Conservation (phyloP, 2,797 vertebrate species). For the Austrolebias charrua region DNA sequence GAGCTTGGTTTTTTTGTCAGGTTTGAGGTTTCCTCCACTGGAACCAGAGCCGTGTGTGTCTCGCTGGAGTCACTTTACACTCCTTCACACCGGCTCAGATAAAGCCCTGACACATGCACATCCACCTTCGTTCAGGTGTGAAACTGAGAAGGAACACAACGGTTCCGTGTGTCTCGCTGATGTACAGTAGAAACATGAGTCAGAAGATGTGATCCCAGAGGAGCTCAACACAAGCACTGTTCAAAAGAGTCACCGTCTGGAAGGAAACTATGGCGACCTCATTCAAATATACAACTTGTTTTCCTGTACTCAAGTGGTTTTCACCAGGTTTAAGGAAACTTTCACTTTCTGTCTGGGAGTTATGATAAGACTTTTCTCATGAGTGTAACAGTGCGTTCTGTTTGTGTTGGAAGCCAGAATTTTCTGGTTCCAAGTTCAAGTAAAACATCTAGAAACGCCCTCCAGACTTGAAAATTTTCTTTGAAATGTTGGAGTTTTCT, state of each 20-base stretch:
- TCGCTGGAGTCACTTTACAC: conserved; percentile 63
- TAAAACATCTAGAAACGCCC: too few relatives aligned
- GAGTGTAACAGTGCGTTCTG: too few relatives aligned
- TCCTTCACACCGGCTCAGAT: conserved; percentile 29
- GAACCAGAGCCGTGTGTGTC: conserved; percentile 66
- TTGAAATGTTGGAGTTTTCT: too few relatives aligned
- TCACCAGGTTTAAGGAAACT: too few relatives aligned
- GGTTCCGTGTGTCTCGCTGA: not conserved
- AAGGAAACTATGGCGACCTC: conserved; percentile 2
- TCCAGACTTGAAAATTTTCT: too few relatives aligned
- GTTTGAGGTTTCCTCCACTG: conserved; percentile 64
- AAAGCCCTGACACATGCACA: conserved; percentile 8
- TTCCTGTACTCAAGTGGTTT: too few relatives aligned
- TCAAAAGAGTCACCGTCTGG: conserved; percentile 6
- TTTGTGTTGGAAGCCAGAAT: too few relatives aligned
- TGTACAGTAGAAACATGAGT: conserved; percentile 25
- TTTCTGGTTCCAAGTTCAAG: too few relatives aligned
- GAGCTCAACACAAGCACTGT: conserved; percentile 1
- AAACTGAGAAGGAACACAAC: too few relatives aligned
- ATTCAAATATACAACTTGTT: not conserved
- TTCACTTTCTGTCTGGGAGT: too few relatives aligned
- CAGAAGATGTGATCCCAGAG: conserved; percentile 35
- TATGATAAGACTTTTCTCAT: too few relatives aligned
- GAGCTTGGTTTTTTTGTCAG: conserved; percentile 66
- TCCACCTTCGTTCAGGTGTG: conserved; percentile 19